Evolutionary conservation across 2,113 vertebrate genomes (phyloP), one percentile per base, ranked within the genome.

Genomic region (Meriones unguiculatus): DNA sequence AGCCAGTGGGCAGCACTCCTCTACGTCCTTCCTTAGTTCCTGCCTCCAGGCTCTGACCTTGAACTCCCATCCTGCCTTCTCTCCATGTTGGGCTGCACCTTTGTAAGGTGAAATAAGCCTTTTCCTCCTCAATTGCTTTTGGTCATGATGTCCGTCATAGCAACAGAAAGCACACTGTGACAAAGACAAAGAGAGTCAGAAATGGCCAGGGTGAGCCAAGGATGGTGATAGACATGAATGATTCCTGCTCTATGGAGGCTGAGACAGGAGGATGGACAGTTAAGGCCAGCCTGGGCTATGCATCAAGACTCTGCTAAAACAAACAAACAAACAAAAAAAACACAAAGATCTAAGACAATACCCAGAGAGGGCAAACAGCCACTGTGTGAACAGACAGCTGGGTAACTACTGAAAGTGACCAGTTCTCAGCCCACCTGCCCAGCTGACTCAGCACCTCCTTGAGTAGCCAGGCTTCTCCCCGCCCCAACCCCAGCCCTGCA

Each of bases 401-500:
- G 2, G 54, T 75, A 9, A 24, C 28, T 1, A 41, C 25, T 5
- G 25, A 7, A 11, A 20, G 65, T 32, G 35, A 24, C 64, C 35
- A 67, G 32, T 15, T 77, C 70, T 46, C 11, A 64, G 38, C 25
- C 59, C 41, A 72, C 28, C 38, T 2, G 2, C 20, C 41, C 32
- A 54, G 14, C 70, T 32, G 0, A 80, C 22, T 10, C 32, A 72
- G 46, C 13, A 5, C 13, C 54, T 38, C 15, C 32, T 22, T 20
- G 32, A 35, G 57, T 13, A 62, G 7, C 35, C 6, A 32, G 57
- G 52, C 46, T 62, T 50, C 54, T 4, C 6, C n/a, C 3, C 5
- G 46, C 46, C 46, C 46, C 46, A 3, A 5, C 17, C 9, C 50
- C 0, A 0, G 4, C 22, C 76, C 73, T 22, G 25, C 8, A 67